Evolutionary conservation across 2,113 vertebrate genomes (phyloP), one percentile per base, ranked within the genome.

Genomic region (Struthio camelus): DNA sequence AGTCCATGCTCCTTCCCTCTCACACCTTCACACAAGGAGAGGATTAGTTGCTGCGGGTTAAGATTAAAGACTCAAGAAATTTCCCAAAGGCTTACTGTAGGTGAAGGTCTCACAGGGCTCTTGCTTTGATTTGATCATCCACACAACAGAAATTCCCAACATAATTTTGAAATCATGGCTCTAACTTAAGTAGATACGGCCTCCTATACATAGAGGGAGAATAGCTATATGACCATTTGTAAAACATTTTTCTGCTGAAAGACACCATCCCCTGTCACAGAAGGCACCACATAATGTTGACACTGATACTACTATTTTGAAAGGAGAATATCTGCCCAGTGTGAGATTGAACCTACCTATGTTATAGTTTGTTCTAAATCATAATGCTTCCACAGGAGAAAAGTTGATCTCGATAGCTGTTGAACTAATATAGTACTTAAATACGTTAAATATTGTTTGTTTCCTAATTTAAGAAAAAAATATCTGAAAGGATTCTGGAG

Each of bases 231-330:
- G 44, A 54, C 6, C 18, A 64, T 66, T 36, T 25, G 48, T 9
- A 80, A 54, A 25, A 32, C 62, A 4, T 64, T 86, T 81, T 81
- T 54, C 28, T 82, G 42, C 38, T 20, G 40, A 25, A 67, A 44
- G 30, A 73, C 17, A 34, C 4, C 1, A 18, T 24, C 2, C 3
- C 2, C 9, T 44, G 23, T 44, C 50, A 50, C 23, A 70, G 23
- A 73, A 4, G 69, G 9, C 10, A n/a, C 5, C 10, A 62, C 3
- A 48, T 6, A 0, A 1, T 34, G 5, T 62, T 40, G 87, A 1
- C 40, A 28, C 6, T 28, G 19, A 30, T 58, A 22, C 10, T 11
- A 25, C 3, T 25, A 3, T 82, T 93, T 40, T 80, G 36, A 85
- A 93, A 66, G 19, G 59, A 0, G 0, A 85, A 51, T 18, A 48